Evolutionary conservation across 2,113 vertebrate genomes (phyloP).

Genomic region (Dromas ardeola): DNA sequence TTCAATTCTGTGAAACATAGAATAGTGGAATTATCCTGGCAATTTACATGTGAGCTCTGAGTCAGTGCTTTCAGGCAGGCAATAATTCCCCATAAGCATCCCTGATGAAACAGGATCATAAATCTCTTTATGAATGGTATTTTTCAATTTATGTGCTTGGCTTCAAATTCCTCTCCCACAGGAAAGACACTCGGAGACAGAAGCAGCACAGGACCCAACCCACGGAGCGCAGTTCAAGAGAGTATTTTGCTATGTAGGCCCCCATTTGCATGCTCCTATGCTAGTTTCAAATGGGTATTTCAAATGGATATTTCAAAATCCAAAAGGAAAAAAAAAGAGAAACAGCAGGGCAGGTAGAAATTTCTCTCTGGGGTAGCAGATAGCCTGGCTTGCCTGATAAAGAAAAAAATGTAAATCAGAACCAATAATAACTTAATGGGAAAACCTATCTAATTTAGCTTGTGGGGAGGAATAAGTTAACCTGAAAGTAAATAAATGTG

Average conservation of each 20-base stretch:
- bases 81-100: conserved; percentile 18
- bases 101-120: conserved; percentile 14
- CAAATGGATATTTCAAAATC: not conserved
- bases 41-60: conserved; percentile 49
- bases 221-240: not conserved
- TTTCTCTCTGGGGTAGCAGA: not conserved
- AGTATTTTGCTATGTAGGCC: not conserved
- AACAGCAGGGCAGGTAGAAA: not conserved
- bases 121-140: conserved; percentile 15
- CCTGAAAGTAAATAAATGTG: not conserved
- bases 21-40: conserved; percentile 4
- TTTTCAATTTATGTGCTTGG: not conserved
- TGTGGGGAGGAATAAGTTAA: not conserved
- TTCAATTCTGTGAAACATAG: not conserved
- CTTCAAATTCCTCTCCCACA: not conserved
- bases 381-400: not conserved
- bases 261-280: not conserved
- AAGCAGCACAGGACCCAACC: not conserved
- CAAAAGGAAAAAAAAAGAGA: not conserved
- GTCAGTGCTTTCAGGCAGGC: conserved; percentile 25
- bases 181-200: not conserved
- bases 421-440: not conserved
- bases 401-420: not conserved
- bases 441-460: not conserved
- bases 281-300: not conserved